Evolutionary conservation across 2,113 vertebrate species (phyloP), one percentile per base, ranked within the genome.

Genomic region (Trogon melanurus): DNA sequence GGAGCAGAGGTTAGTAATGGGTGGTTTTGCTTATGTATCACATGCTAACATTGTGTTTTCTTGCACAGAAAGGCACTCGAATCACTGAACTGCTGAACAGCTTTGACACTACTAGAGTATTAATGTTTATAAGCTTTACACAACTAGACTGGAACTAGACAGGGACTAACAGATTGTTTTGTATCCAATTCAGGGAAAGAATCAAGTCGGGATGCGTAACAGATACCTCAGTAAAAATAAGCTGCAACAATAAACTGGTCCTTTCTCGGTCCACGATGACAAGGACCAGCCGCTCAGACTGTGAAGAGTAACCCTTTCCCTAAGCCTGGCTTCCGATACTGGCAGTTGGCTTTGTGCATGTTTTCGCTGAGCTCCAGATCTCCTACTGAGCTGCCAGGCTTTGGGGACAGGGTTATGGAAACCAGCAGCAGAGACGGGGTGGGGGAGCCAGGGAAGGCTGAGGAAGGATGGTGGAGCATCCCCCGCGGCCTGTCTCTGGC

Each of bases 161-260:
- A 93, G 96, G 93, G 94, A 95, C 90, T 91, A 95, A 97, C 89
- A 89, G 93, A 92, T 96, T 88, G 88, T 95, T 97, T 88, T 89
- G 92, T 95, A 96, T 91, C 91, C 89, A 70, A 95, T 96, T 97
- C 96, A 96, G 95, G 97, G 96, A 95, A 95, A 95, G 95, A 92
- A 87, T 93, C 96, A 95, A 88, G 92, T 95, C 6, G 45, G 91
- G 95, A 96, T 85, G 95, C 21, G 69, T 95, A 96, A 96, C 95
- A 96, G 96, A 97, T 97, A 97, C 97, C 97, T 97, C 97, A 97
- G 95, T 94, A 88, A 91, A 96, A 97, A 96, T 96, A 97, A 97
- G 97, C 97, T 97, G 95, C 94, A 84, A 80, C 90, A 73, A 95
- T 93, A 84, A 84, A 64, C 71, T 5, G 72, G 88, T 88, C 95